A percentile compares a stretch with the other conserved stretches of the same genome.
Evolutionary conservation across 2,113 vertebrate genomes (phyloP).

Genomic region (Dicentrarchus labrax): DNA sequence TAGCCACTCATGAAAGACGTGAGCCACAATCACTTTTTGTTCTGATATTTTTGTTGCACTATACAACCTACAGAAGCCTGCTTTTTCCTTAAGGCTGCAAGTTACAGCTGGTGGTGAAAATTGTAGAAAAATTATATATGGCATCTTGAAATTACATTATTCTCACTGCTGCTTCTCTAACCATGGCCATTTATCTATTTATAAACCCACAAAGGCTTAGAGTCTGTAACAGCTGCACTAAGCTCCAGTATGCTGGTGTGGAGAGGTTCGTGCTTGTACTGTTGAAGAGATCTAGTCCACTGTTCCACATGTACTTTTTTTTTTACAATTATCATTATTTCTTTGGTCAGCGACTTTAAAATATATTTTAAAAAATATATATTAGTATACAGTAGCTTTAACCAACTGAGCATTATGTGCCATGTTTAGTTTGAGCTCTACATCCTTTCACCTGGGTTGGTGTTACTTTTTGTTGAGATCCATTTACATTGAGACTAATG

Average conservation of each 20-base stretch:
- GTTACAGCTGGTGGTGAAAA: constrained; percentile 59
- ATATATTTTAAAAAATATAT: neutral
- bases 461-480: neutral
- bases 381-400: neutral
- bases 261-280: constrained; percentile 34
- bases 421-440: neutral
- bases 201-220: constrained; percentile 73
- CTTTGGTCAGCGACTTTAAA: neutral
- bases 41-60: constrained; percentile 32
- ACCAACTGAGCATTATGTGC: neutral
- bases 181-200: constrained; percentile 73
- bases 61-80: constrained; percentile 24
- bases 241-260: constrained; percentile 45
- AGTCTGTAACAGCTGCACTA: constrained; percentile 65
- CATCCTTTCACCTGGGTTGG: neutral
- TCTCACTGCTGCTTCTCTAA: constrained; percentile 64
- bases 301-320: neutral
- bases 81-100: constrained; percentile 42
- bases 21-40: constrained; percentile 5
- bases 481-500: neutral
- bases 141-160: constrained; percentile 68
- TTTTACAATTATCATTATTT: neutral
- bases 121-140: constrained; percentile 63
- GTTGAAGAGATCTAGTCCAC: constrained; percentile 26
- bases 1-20: constrained; percentile 11